A percentile compares a stretch with the other conserved stretches of the same genome.
phyloP scores from a whole-genome alignment of 2,797 vertebrate species.

The Sebastolobus altivelis region DNA sequence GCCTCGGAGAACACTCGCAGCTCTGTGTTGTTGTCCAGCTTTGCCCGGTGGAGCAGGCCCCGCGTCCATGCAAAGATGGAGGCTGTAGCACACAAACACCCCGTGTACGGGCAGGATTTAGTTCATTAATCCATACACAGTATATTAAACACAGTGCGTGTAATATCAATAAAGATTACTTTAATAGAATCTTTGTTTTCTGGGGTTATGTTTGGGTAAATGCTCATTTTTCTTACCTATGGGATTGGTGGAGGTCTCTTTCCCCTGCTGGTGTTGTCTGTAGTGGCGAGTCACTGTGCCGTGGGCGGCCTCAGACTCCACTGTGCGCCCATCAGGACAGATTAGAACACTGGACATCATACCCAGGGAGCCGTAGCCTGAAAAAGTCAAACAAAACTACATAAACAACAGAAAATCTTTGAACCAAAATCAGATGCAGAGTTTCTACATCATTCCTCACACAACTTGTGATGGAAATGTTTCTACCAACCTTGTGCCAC shows the following conservation, averaged over 20 bases:
- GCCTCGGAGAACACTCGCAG: conserved; percentile 89
- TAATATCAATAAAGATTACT: neutral
- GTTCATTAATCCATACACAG: neutral
- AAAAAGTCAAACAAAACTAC: conserved; percentile 3
- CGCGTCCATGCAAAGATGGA: conserved; percentile 98
- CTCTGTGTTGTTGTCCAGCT: conserved; percentile 91
- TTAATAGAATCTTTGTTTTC: neutral
- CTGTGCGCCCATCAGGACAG: conserved; percentile 96
- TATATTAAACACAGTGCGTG: neutral
- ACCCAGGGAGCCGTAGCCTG: conserved; percentile 98
- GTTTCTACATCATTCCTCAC: neutral
- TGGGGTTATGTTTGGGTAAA: neutral
- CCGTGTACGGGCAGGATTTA: neutral
- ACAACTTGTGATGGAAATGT: neutral
- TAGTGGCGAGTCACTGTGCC: conserved; percentile 98
- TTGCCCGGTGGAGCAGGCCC: conserved; percentile 94
- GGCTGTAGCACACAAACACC: conserved; percentile 79
- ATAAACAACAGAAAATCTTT: neutral
- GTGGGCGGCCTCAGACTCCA: conserved; percentile 97
- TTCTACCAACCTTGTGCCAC: conserved; percentile 92
- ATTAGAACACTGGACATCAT: conserved; percentile 99
- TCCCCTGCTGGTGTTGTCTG: conserved; percentile 95
- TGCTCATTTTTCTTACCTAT: conserved; percentile 86
- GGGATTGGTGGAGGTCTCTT: conserved; percentile 98
- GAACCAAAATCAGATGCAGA: no score